Conservation (phyloP, 2,113 vertebrate species). For the Hylia prasina region DNA sequence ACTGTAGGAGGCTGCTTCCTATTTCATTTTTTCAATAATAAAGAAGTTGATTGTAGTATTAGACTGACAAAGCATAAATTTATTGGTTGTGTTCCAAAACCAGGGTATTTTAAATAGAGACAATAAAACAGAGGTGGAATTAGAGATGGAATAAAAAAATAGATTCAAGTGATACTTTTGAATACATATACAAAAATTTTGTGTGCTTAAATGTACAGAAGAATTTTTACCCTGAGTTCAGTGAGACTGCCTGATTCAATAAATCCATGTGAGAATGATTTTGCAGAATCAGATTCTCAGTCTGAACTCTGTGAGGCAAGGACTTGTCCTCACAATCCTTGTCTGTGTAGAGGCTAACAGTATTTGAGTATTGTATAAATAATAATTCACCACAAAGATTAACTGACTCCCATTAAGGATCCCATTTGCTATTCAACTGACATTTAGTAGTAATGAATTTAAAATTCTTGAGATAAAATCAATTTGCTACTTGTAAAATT, state of each 20-base stretch:
- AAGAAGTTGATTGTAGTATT: background rate
- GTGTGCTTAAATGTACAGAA: background rate
- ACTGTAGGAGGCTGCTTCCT: background rate
- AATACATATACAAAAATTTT: background rate
- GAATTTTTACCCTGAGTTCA: background rate
- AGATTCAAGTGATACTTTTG: background rate
- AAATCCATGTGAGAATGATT: background rate
- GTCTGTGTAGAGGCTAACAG: background rate
- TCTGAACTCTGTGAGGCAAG: background rate
- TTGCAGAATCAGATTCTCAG: background rate
- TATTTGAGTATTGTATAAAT: background rate
- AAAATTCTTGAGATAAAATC: background rate
- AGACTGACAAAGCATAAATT: background rate
- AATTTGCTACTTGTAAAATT: background rate
- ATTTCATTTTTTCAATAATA: background rate
- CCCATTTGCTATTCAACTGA: background rate
- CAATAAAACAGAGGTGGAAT: background rate
- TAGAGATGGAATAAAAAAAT: background rate
- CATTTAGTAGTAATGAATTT: background rate
- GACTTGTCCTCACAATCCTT: background rate
- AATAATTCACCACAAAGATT: background rate
- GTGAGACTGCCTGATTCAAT: background rate
- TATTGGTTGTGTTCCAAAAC: background rate
- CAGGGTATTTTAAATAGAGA: background rate
- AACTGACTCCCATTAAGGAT: background rate